Evolutionary conservation across 2,888 invertebrate species (phyloP), one percentile per base, ranked within the genome.

Genomic region (Netelia inedita): DNA sequence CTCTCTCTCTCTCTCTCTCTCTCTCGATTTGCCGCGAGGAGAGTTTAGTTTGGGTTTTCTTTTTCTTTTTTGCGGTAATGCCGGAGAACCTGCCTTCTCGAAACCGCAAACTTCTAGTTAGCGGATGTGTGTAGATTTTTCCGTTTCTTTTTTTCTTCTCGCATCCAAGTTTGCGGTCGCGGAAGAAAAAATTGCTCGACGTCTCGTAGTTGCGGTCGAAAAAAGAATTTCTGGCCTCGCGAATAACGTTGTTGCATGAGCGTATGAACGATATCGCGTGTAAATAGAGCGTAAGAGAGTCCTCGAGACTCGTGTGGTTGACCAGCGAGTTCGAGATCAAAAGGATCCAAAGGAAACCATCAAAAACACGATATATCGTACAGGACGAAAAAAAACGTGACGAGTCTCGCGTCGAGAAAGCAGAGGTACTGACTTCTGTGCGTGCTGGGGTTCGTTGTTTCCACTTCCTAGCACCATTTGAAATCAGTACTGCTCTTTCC

Each of bases 401-500:
- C 16, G 57, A 57, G 19, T 57, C 19, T 10, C 57, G 21, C 35
- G 87, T 91, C 35, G 90, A 91, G 92, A 92, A 89, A 89, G 91
- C 88, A 93, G 93, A 93, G 91, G 93, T 93, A 94, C 93, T 93
- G 93, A 89, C 91, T 94, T 93, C 93, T 91, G 90, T 94, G 93
- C 80, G 93, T 93, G 93, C 93, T 94, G 92, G 93, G 93, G 92
- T 93, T 88, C 74, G 82, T 61, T 74, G 59, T 88, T 75, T 11
- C 55, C 86, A 91, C 89, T 89, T 92, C 93, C 93, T 94, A 94
- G 93, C 93, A 94, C 93, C 93, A 94, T 93, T 93, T 93, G 93
- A 94, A 94, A 93, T 93, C 93, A 93, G 93, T 94, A 93, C 92
- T 92, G 89, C 93, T 93, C 91, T 91, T 93, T 92, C 92, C 91